phyloP scores from a whole-genome alignment of 1,140 invertebrate genomes.

The Apocrypta bakeri region DNA sequence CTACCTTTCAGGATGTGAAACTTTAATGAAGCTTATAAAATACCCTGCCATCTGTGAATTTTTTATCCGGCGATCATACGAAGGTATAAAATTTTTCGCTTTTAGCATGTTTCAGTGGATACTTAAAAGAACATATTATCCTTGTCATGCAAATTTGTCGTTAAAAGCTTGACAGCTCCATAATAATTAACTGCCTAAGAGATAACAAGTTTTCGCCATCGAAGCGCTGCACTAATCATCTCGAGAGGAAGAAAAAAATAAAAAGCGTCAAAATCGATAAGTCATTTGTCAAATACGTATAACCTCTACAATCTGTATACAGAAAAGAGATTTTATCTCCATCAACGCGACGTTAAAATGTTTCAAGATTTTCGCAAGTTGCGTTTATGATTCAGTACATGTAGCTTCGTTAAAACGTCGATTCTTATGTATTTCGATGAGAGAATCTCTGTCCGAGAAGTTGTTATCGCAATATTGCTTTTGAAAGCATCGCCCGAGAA shows the following conservation, averaged over 20 bases:
- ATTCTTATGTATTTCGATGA: background rate
- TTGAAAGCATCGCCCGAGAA: background rate
- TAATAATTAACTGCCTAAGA: too few relatives aligned
- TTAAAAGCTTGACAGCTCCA: too few relatives aligned
- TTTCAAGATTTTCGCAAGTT: background rate
- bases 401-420: background rate
- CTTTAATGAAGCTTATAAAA: background rate
- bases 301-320: background rate
- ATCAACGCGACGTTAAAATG: background rate
- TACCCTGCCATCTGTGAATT: background rate
- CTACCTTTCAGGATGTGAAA: background rate
- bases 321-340: background rate
- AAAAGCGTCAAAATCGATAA: too few relatives aligned
- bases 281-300: background rate
- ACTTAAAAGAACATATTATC: too few relatives aligned
- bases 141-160: too few relatives aligned
- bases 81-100: background rate
- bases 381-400: too few relatives aligned
- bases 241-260: too few relatives aligned
- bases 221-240: too few relatives aligned
- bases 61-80: background rate
- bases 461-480: background rate
- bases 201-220: too few relatives aligned
- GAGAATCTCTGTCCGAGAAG: too few relatives aligned
- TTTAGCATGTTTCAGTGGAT: too few relatives aligned